These are phyloP conservation scores for Agrochola circellaris DNA, from an alignment of 2,888 invertebrate genomes.

Conservation along the genomic window DNA sequence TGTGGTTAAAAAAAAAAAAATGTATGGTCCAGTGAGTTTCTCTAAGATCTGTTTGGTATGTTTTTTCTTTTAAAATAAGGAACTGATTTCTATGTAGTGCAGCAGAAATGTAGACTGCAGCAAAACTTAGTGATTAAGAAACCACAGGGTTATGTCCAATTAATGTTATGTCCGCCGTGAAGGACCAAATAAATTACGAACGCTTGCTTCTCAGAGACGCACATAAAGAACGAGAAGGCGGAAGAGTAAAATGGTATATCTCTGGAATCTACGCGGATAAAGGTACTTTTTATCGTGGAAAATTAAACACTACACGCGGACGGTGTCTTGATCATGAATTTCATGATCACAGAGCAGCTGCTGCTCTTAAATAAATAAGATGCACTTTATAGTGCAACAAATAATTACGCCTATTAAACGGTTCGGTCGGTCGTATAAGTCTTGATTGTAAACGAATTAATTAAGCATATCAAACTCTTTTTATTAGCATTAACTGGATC, in stretches of 20 bases:
- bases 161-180: neutral
- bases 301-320: slow-evolving; percentile 12
- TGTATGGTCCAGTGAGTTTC: neutral
- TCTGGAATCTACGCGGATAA: neutral
- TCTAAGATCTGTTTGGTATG: neutral
- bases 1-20: no score
- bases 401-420: slow-evolving; percentile 22
- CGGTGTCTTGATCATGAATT: slow-evolving; percentile 3
- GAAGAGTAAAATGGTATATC: slow-evolving; percentile 14
- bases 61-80: neutral
- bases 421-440: slow-evolving; percentile 24
- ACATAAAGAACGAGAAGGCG: slow-evolving; percentile 5
- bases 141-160: neutral
- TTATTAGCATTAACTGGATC: neutral
- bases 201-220: neutral
- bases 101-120: neutral
- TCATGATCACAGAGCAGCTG: slow-evolving; percentile 19
- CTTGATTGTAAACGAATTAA: slow-evolving; percentile 34
- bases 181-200: slow-evolving; percentile 6
- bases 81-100: neutral
- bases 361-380: slow-evolving; percentile 31
- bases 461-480: slow-evolving; percentile 4
- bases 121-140: neutral
- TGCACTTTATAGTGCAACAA: slow-evolving; percentile 15
- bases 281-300: slow-evolving; percentile 6